Evolutionary conservation across 2,113 vertebrate genomes (phyloP), one percentile per base, ranked within the genome.

Genomic region (Galbula dea): DNA sequence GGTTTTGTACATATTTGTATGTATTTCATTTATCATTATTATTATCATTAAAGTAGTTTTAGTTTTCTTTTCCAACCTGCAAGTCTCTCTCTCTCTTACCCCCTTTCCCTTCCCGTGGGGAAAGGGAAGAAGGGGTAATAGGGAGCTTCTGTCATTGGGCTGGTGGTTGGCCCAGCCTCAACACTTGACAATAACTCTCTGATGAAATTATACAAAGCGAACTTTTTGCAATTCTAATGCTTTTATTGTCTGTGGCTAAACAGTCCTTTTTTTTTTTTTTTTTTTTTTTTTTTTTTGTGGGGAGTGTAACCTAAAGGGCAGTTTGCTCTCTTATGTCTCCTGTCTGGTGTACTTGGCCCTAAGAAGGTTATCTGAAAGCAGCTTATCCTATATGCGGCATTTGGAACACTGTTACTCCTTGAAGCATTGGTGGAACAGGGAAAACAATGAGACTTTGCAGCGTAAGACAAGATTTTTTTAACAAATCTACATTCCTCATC

Each of bases 401-500:
- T 32, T 32, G 16, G 41, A 89, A 78, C 3, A 41, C 15, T 54
- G 12, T 41, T 32, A 46, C 11, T 51, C 12, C 12, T 48, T 76
- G n/a, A 71, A 41, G 4, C 3, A 2, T 9, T 1, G 0, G 30
- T 19, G 5, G 23, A 81, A 79, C 6, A 41, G 11, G 11, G 12
- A 43, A 74, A 75, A 9, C 4, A 36, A 39, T 18, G 12, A 41
- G 9, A 48, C 1, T 48, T 61, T 68, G 8, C n/a, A 46, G 5
- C 34, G 14, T 29, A 82, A 87, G 59, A 20, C 4, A 19, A 43
- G 1, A 0, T 11, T 26, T 36, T 67, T 43, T 55, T 4, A 59
- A 52, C 9, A 62, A 76, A 68, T 75, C 24, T 46, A 15, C 5
- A 24, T 32, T 8, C 4, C 7, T 59, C 29, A 88, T 19, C n/a